Percentiles rank a stretch among this genome's conserved stretches.
Conservation (phyloP, 2,888 invertebrate species). For the Yponomeuta sedellus region DNA sequence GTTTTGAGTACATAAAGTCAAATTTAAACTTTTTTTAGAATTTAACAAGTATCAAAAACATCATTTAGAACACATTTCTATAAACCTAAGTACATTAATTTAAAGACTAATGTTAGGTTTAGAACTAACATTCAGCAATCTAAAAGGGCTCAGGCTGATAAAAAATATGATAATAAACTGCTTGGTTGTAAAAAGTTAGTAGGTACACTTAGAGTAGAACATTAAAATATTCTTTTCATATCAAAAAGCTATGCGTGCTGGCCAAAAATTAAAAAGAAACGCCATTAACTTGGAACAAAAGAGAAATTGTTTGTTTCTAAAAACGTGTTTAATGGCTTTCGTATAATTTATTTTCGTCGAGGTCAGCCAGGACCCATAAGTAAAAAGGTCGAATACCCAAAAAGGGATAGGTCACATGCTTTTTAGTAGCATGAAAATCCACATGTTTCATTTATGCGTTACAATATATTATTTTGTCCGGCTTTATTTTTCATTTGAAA, state of each 20-base stretch:
- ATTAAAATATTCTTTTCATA: too few relatives aligned
- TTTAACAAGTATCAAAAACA: too few relatives aligned
- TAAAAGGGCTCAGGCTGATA: neutral
- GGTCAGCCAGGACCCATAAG: neutral
- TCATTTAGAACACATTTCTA: too few relatives aligned
- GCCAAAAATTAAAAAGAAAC: neutral
- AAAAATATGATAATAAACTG: neutral
- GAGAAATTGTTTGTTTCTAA: neutral
- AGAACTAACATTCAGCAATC: too few relatives aligned
- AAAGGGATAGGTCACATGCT: neutral
- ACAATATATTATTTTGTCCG: neutral
- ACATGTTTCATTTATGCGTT: neutral
- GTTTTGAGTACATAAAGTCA: too few relatives aligned
- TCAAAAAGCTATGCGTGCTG: neutral
- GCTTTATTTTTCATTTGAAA: neutral
- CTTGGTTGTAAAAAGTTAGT: too few relatives aligned
- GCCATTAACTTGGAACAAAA: neutral
- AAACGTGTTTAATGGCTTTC: neutral
- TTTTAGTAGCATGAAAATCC: neutral
- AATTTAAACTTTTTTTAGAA: too few relatives aligned
- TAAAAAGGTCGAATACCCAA: neutral
- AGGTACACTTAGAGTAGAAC: too few relatives aligned
- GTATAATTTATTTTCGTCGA: neutral
- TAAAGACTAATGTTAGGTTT: neutral
- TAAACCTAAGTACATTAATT: too few relatives aligned